phyloP scores from a whole-genome alignment of 2,888 invertebrate genomes.

The Drosophila setosimentum region DNA sequence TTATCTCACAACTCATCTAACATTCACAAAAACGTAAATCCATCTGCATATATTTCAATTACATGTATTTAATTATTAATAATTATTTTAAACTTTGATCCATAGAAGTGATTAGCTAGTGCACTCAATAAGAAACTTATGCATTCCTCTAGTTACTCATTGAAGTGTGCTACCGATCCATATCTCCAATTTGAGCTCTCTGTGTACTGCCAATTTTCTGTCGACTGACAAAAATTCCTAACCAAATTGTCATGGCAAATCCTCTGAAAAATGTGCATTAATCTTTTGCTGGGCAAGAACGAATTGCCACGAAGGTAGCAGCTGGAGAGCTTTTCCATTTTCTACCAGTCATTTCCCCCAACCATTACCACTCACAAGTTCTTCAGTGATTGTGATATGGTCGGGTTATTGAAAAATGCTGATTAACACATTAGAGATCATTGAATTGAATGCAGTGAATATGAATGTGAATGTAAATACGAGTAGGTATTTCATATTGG shows the following conservation, averaged over 20 bases:
- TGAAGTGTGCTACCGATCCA: slow-evolving; percentile 14
- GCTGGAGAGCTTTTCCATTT: slow-evolving; percentile 42
- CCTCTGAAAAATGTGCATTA: slow-evolving; percentile 53
- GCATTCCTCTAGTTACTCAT: slow-evolving; percentile 12
- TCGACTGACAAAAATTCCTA: slow-evolving; percentile 53
- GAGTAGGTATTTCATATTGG: slow-evolving; percentile 32
- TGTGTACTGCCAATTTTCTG: slow-evolving; percentile 31
- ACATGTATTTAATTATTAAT: not conserved
- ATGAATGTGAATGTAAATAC: slow-evolving; percentile 13
- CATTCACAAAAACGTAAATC: not conserved
- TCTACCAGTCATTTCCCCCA: slow-evolving; percentile 4
- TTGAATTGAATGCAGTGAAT: slow-evolving; percentile 56
- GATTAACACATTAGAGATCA: slow-evolving; percentile 78
- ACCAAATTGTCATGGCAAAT: slow-evolving; percentile 56
- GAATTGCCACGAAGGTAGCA: slow-evolving; percentile 5
- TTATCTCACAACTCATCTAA: not conserved
- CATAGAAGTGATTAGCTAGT: not conserved
- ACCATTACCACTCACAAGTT: not conserved
- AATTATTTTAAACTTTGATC: not conserved
- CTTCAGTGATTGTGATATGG: slow-evolving; percentile 39
- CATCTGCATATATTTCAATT: not conserved
- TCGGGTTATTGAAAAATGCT: slow-evolving; percentile 74
- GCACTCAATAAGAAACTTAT: not conserved
- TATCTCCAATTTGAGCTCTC: slow-evolving; percentile 29
- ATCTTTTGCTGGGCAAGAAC: slow-evolving; percentile 48